A percentile compares a stretch with the other conserved stretches of the same genome.
Conservation (phyloP, 2,797 vertebrate genomes). For the Mormyrus proboscirostris region DNA sequence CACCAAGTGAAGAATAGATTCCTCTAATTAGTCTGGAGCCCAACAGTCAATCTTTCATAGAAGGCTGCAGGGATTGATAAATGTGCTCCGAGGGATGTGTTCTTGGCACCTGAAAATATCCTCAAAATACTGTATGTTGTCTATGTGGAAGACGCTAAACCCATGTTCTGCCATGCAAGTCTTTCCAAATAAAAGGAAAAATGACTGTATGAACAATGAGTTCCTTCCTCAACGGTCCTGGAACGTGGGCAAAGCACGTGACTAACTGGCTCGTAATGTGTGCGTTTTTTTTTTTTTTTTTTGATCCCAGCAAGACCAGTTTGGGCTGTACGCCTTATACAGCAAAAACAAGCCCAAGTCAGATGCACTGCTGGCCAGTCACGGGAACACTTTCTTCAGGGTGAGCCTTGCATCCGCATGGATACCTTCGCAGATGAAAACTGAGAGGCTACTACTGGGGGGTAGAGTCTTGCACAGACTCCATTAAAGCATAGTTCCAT, state of each 20-base stretch:
- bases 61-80: background rate
- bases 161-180: slow-evolving; percentile 12
- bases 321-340: slow-evolving; percentile 84
- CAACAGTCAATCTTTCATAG: background rate
- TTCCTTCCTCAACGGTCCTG: background rate
- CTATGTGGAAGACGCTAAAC: slow-evolving; percentile 4
- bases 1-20: background rate
- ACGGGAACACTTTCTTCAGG: slow-evolving; percentile 85
- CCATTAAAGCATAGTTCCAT: background rate
- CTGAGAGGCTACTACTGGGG: background rate
- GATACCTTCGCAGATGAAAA: background rate
- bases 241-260: background rate
- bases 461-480: background rate
- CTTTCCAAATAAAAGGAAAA: slow-evolving; percentile 30
- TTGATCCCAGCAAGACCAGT: slow-evolving; percentile 79
- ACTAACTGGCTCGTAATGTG: background rate
- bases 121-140: slow-evolving; percentile 22
- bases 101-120: slow-evolving; percentile 27
- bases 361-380: slow-evolving; percentile 75
- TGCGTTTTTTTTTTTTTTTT: background rate
- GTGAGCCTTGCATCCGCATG: slow-evolving; percentile 52
- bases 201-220: slow-evolving; percentile 16
- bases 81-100: slow-evolving; percentile 13
- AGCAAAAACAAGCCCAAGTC: slow-evolving; percentile 96
- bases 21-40: background rate